Evolutionary conservation across 2,888 invertebrate species (phyloP), one percentile per base, ranked within the genome.

Genomic region (Lithophane ornitopus): DNA sequence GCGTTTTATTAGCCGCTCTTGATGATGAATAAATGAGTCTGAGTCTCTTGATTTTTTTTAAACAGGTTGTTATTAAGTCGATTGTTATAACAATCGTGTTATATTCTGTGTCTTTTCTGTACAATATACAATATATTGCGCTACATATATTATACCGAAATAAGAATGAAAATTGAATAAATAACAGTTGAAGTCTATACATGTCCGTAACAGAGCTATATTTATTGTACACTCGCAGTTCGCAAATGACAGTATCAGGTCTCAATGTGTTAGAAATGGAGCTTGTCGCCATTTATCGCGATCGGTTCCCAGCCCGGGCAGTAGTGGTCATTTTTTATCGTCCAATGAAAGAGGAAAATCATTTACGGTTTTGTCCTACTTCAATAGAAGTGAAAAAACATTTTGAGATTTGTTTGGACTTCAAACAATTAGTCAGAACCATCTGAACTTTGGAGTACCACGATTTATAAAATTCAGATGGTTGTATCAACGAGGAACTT

Each of bases 191-290:
- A 34, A 59, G 58, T 54, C 28, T 39, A 62, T 68, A 65, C 46
- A n/a, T 26, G 61, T 26, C 44, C 22, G 66, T 59, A 61, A 61
- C 63, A 71, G 58, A 46, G 34, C 54, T 44, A 56, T 75, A 80
- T 79, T 83, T 73, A 73, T 83, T 73, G 75, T 65, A 12, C 34
- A 72, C 39, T 73, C 62, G 54, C 34, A 62, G 70, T 26, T 71
- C 79, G 34, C 74, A 75, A 82, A 75, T 82, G 72, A 80, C 80
- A 75, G 72, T 82, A 82, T 75, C 83, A 73, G 82, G 39, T 72
- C 63, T 67, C 82, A 78, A 39, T 72, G 84, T 76, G 73, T 71
- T 82, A 74, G 73, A 82, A 83, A 80, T 72, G 70, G 81, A 81
- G 78, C 79, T 79, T 75, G 69, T 79, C 71, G 67, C 68, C 73